These are phyloP conservation scores for Rhodeus uyekii DNA, from an alignment of 2,797 vertebrate genomes.

Conservation along the genomic window DNA sequence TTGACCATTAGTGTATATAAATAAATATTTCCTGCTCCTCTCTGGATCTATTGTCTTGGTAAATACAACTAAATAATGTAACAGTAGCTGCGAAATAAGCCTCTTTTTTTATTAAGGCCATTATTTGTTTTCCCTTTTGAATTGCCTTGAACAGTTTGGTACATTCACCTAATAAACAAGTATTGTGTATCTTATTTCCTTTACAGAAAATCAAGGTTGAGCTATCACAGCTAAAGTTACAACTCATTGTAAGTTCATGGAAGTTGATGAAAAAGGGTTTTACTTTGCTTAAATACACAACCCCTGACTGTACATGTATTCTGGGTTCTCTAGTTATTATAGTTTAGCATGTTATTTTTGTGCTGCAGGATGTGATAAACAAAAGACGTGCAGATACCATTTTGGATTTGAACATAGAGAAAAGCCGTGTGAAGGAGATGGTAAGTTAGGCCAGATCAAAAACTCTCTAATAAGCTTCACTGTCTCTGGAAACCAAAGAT, in stretches of 20 bases:
- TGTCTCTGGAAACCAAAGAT: neutral
- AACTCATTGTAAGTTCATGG: slow-evolving; percentile 83
- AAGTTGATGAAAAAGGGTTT: neutral
- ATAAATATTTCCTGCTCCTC: neutral
- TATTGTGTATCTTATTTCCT: slow-evolving; percentile 29
- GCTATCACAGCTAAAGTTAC: slow-evolving; percentile 85
- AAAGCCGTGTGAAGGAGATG: slow-evolving; percentile 90
- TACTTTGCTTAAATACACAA: neutral
- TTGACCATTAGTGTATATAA: neutral
- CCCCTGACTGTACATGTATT: neutral
- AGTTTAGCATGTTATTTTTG: neutral
- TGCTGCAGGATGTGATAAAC: slow-evolving; percentile 86
- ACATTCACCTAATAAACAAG: neutral
- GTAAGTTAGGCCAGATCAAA: slow-evolving; percentile 72
- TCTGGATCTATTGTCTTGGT: neutral
- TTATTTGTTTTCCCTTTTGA: neutral
- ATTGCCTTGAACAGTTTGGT: neutral
- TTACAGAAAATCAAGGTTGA: slow-evolving; percentile 91
- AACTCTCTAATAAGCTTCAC: neutral
- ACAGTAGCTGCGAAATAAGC: neutral
- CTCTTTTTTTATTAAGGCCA: neutral
- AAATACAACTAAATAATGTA: neutral
- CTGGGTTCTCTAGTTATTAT: neutral
- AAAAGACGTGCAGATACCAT: slow-evolving; percentile 87
- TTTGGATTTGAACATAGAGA: slow-evolving; percentile 90